Evolutionary conservation across 1,140 invertebrate species (phyloP), one percentile per base, ranked within the genome.

Genomic region (Paraescarpia echinospica): DNA sequence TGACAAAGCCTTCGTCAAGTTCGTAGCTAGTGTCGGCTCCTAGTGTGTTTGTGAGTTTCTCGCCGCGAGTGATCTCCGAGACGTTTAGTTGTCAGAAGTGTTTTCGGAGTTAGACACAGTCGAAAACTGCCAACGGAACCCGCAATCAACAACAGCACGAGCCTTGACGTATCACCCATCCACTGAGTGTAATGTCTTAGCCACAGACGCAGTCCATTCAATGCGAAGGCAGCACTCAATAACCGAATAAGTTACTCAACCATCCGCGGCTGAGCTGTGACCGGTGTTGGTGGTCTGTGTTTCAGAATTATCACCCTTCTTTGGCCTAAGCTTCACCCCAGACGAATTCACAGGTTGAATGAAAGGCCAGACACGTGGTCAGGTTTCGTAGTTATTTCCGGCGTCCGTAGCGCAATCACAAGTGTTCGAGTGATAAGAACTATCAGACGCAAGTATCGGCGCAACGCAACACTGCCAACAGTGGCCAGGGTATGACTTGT

Each of bases 191-290:
- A 77, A 77, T 31, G 59, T 77, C 27, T 77, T 0, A 27, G 9
- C 59, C 8, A 31, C 59, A 6, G 4, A 41, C 12, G 9, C 59
- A 77, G 59, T 77, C 48, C 48, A 51, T 51, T 51, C 48, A 51
- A 18, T 18, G 48, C 18, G 27, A 31, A 77, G 12, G 59, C 59
- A 5, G 0, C 59, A 77, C 59, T 77, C 59, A 4, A 77, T n/a
- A n/a, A n/a, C n/a, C n/a, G n/a, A n/a, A n/a, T 77, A 77, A 77
- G 59, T 77, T 77, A 77, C 59, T 77, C 59, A 77, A 77, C 59
- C 59, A 77, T 31, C 59, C 59, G 27, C 59, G 59, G 59, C 59
- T 77, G 12, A 27, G 59, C 59, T 77, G 41, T 77, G 59, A 77
- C 59, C 27, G 27, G 27, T 18, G 27, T 18, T n/a, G 59, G 59